Conservation (phyloP, 2,888 invertebrate genomes). For the Rhogogaster chlorosoma region DNA sequence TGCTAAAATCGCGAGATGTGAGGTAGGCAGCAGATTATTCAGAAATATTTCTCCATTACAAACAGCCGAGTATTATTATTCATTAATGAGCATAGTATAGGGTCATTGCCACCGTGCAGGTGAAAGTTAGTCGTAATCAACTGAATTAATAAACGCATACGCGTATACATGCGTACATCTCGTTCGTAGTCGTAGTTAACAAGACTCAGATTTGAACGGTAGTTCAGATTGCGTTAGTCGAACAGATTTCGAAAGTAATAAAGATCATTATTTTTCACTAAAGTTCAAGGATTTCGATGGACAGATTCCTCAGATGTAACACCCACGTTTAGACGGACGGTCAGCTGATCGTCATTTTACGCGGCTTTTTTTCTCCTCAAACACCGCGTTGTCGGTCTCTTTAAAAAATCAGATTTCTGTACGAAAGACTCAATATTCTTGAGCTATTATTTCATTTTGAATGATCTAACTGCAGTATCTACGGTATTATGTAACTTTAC, state of each 20-base stretch:
- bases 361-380: constrained; percentile 5
- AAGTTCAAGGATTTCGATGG: background rate
- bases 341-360: constrained; percentile 2
- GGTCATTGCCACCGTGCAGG: background rate
- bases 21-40: constrained; percentile 61
- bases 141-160: background rate
- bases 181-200: background rate
- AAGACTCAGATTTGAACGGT: background rate
- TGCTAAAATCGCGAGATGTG: constrained; percentile 62
- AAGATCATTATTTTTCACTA: background rate
- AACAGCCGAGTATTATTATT: background rate
- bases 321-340: background rate
- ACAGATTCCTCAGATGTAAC: background rate
- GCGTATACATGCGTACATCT: background rate
- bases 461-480: background rate
- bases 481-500: background rate
- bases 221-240: background rate
- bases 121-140: background rate
- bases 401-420: background rate
- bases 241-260: background rate
- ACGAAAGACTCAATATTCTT: background rate
- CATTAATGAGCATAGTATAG: background rate
- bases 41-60: background rate
- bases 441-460: background rate
- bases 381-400: background rate